Conservation (phyloP, 2,113 vertebrate genomes). For the Nycticorax nycticorax region DNA sequence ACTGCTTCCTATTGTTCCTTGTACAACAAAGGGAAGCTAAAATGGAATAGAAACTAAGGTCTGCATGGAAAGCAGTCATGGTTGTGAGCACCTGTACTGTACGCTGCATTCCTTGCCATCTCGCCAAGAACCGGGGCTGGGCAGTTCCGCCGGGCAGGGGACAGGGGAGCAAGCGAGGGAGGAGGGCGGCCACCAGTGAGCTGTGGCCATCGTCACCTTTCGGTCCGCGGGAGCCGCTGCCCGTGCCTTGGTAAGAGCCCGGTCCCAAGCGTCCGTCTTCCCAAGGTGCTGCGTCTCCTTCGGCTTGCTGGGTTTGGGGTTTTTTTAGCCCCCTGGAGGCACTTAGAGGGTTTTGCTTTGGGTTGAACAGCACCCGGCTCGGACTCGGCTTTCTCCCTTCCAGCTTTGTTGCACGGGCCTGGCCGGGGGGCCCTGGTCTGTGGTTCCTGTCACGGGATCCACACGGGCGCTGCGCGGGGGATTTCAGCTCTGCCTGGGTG, state of each 20-base stretch:
- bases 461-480: no score
- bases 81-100: background rate
- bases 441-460: no score
- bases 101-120: background rate
- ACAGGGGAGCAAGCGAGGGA: background rate
- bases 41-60: background rate
- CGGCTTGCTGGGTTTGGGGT: background rate
- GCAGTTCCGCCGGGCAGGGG: accelerated
- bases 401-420: background rate
- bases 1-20: background rate
- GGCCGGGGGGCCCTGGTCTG: no score
- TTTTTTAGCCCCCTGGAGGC: no score
- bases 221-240: background rate
- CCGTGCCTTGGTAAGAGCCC: accelerated
- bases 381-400: no score
- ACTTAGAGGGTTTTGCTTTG: no score
- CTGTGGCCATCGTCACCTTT: background rate
- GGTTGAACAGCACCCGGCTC: no score
- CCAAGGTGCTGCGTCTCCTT: background rate
- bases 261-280: no score
- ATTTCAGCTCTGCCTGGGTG: background rate
- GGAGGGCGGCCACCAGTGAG: background rate
- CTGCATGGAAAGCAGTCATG: accelerated
- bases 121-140: no score
- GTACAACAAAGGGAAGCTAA: background rate